Conservation (phyloP, 2,113 vertebrate genomes). For the Phodopus roborovskii region DNA sequence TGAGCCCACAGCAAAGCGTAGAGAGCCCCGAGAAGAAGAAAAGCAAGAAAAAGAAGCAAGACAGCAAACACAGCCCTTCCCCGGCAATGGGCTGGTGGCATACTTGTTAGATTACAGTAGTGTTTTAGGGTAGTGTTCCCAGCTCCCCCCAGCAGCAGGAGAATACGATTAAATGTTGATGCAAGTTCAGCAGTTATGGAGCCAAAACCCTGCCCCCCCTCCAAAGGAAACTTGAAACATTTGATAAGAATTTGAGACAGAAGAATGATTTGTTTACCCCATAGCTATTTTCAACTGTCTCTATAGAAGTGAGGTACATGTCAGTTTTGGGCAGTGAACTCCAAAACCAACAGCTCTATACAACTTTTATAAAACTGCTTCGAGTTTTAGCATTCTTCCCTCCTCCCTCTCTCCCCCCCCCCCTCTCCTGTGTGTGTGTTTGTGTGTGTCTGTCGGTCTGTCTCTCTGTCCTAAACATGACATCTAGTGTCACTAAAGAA, state of each 20-base stretch:
- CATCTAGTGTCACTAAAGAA: not conserved
- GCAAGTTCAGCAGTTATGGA: not conserved
- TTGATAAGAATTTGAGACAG: not conserved
- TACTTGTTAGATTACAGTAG: not conserved
- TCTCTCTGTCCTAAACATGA: not conserved
- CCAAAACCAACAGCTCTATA: conserved; percentile 18
- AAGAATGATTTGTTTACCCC: not conserved
- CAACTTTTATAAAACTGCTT: conserved; percentile 36
- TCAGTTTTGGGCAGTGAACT: not conserved
- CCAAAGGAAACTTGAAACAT: conserved; percentile 48
- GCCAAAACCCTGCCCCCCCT: not conserved
- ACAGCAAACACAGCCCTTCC: not conserved
- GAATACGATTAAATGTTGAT: conserved; percentile 20
- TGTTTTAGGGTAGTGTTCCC: not conserved
- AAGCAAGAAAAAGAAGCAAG: not conserved
- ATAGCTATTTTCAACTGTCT: conserved; percentile 28
- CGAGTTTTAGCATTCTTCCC: not conserved
- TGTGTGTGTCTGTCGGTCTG: too few species aligned
- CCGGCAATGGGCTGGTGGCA: not conserved
- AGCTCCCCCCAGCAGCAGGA: not conserved
- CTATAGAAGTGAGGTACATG: not conserved
- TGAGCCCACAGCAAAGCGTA: not conserved
- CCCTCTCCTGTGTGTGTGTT: too few species aligned
- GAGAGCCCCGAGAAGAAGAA: not conserved
- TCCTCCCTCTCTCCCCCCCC: not conserved